phyloP scores from a whole-genome alignment of 2,113 vertebrate genomes.

The Saccopteryx bilineata region DNA sequence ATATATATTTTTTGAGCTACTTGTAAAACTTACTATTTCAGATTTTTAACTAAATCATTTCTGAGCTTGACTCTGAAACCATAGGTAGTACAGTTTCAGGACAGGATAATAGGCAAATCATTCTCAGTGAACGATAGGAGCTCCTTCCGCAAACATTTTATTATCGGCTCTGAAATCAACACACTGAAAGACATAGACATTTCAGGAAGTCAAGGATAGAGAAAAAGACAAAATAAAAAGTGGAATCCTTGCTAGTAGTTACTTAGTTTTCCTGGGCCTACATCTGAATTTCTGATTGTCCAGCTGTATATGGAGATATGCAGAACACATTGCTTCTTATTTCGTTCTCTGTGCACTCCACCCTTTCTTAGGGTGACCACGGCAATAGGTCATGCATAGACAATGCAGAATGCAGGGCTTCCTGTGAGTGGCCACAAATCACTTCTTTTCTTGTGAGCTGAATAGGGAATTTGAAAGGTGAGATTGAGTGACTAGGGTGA shows the following conservation, averaged over 20 bases:
- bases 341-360: neutral
- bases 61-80: neutral
- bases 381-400: neutral
- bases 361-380: neutral
- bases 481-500: neutral
- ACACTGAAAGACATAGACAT: neutral
- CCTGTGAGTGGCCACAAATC: neutral
- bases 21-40: neutral
- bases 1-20: neutral
- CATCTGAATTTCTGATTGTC: neutral
- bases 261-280: neutral
- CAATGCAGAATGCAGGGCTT: neutral
- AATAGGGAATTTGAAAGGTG: neutral
- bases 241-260: neutral
- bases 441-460: neutral
- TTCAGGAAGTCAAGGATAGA: neutral
- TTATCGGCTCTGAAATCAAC: neutral
- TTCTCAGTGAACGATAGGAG: neutral
- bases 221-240: neutral
- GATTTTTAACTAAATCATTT: constrained; percentile 3
- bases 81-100: accelerated
- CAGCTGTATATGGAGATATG: neutral
- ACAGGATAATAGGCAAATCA: neutral
- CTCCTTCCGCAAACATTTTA: neutral
- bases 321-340: neutral